These are phyloP conservation scores for Anastrepha ludens DNA, from an alignment of 1,140 invertebrate species.

Conservation along the genomic window DNA sequence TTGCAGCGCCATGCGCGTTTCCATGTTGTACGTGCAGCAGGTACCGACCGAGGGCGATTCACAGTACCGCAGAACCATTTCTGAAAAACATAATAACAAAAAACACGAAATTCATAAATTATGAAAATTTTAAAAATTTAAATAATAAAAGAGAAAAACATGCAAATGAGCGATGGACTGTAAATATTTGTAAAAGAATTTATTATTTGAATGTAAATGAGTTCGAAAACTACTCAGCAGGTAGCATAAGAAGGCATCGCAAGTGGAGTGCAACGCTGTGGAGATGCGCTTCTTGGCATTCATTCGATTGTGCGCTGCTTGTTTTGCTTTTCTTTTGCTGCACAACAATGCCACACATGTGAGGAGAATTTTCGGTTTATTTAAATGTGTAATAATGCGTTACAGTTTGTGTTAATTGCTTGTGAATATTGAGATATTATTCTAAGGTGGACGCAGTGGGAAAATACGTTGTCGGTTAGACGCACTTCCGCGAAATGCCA, in stretches of 20 bases:
- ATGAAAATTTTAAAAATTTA: background rate
- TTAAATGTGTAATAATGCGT: background rate
- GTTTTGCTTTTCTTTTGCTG: background rate
- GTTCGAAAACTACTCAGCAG: background rate
- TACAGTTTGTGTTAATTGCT: background rate
- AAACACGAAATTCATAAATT: constrained; percentile 42
- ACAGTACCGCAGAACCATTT: constrained; percentile 71
- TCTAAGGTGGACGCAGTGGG: background rate
- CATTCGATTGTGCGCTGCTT: background rate
- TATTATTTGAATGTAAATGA: background rate
- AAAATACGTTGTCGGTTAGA: background rate
- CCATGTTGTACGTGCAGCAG: constrained; percentile 73
- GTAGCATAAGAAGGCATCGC: no score
- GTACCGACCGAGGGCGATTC: constrained; percentile 71
- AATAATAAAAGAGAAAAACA: background rate
- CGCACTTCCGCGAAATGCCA: constrained; percentile 28
- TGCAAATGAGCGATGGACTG: background rate
- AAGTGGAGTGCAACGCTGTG: background rate
- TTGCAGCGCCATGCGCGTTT: constrained; percentile 70
- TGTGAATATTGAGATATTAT: background rate
- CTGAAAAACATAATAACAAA: constrained; percentile 59
- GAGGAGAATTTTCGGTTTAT: background rate
- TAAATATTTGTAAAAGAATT: background rate
- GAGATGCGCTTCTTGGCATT: background rate
- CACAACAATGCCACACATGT: background rate